Percentiles rank a stretch among this genome's conserved stretches.
phyloP scores from a whole-genome alignment of 2,113 vertebrate species.

The Seriola dumerili region DNA sequence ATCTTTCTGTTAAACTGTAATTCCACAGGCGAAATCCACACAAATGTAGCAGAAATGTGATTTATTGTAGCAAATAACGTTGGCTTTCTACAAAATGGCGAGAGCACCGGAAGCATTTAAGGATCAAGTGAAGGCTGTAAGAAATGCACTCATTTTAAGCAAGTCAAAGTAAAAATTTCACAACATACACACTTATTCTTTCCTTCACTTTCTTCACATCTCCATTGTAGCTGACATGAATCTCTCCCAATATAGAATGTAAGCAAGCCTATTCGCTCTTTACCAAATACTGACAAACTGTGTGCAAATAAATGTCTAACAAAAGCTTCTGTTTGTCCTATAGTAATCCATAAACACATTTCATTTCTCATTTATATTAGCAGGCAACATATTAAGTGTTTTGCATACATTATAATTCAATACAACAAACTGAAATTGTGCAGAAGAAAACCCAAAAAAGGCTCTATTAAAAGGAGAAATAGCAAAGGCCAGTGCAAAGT shows the following conservation, averaged over 20 bases:
- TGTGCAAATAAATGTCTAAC: conserved; percentile 30
- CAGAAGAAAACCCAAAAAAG: conserved; percentile 20
- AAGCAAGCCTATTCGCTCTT: background rate
- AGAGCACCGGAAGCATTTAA: conserved; percentile 69
- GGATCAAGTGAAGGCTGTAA: conserved; percentile 56
- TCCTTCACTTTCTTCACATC: conserved; percentile 26
- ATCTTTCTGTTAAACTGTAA: background rate
- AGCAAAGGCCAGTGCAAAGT: conserved; percentile 32
- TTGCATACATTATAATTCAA: conserved; percentile 47
- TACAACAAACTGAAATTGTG: conserved; percentile 57
- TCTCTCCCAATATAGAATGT: background rate
- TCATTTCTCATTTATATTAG: conserved; percentile 48
- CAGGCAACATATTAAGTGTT: conserved; percentile 40
- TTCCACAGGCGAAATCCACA: conserved; percentile 32
- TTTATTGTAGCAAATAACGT: conserved; percentile 79
- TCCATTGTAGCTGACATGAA: background rate
- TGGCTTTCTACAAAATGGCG: conserved; percentile 71
- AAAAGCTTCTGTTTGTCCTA: conserved; percentile 31
- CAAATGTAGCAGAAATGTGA: conserved; percentile 68
- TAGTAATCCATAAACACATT: conserved; percentile 55
- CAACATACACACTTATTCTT: conserved; percentile 6
- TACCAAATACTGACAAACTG: conserved; percentile 18
- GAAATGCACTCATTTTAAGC: conserved; percentile 52
- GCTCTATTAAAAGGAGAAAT: conserved; percentile 6
- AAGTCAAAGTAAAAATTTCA: conserved; percentile 41